Conservation (phyloP, 2,113 vertebrate species). For the Bos indicus region DNA sequence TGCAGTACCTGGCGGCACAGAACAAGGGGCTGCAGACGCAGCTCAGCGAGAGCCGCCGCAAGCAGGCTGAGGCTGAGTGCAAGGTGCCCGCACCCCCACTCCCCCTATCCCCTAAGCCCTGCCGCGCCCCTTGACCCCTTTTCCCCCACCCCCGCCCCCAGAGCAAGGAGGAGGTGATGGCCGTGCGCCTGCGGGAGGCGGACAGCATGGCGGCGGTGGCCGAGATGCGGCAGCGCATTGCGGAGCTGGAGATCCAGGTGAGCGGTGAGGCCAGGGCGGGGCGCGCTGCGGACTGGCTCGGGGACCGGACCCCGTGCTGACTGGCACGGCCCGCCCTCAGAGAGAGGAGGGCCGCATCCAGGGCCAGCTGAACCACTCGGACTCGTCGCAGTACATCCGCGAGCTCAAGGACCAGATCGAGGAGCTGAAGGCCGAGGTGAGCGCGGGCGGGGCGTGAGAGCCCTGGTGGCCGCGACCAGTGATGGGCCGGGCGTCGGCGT, state of each 20-base stretch:
- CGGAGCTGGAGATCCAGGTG: constrained; percentile 97
- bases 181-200: constrained; percentile 90
- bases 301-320: background rate
- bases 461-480: background rate
- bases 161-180: constrained; percentile 98
- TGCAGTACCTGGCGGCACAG: constrained; percentile 88
- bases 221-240: constrained; percentile 91
- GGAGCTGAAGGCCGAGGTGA: constrained; percentile 93
- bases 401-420: constrained; percentile 93
- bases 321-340: constrained; percentile 68
- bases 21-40: constrained; percentile 92
- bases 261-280: background rate
- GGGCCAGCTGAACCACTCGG: constrained; percentile 93
- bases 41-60: constrained; percentile 92
- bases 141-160: constrained; percentile 47
- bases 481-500: background rate
- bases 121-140: background rate
- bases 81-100: constrained; percentile 70
- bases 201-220: constrained; percentile 94
- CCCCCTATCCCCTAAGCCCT: background rate
- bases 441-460: background rate
- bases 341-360: constrained; percentile 94
- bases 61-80: constrained; percentile 89
- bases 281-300: rapidly evolving
- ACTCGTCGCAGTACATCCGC: constrained; percentile 93